phyloP scores from a whole-genome alignment of 2,888 invertebrate genomes.

The Andrena trimmerana region DNA sequence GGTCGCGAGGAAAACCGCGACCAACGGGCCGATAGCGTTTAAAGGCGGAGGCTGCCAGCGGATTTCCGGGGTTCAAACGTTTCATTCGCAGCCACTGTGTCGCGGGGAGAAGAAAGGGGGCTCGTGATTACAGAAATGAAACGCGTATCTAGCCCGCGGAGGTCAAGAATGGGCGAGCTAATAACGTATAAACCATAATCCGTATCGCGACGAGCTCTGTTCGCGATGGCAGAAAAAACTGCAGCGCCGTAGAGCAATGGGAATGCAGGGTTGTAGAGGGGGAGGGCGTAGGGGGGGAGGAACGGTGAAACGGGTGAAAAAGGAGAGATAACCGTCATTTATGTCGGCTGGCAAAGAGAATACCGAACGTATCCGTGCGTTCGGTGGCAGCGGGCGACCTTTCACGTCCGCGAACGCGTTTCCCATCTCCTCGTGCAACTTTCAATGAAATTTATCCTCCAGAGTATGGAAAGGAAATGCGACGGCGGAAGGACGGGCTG shows the following conservation, averaged over 20 bases:
- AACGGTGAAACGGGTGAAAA: not conserved
- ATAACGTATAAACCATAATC: slow-evolving; percentile 31
- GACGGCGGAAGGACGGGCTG: slow-evolving; percentile 23
- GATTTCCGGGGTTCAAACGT: not conserved
- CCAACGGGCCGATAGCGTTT: not conserved
- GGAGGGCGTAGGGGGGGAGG: too few relatives aligned
- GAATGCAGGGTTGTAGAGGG: slow-evolving; percentile 22
- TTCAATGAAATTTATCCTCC: slow-evolving; percentile 50
- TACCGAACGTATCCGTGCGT: slow-evolving; percentile 43
- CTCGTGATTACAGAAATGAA: slow-evolving; percentile 12
- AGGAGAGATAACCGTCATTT: slow-evolving; percentile 52
- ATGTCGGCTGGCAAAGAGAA: slow-evolving; percentile 52
- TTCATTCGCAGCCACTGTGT: slow-evolving; percentile 1
- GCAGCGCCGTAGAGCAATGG: slow-evolving; percentile 16
- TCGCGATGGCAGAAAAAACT: not conserved
- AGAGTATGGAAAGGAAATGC: slow-evolving; percentile 30
- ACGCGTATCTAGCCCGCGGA: not conserved
- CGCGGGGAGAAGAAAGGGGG: not conserved
- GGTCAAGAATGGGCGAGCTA: slow-evolving; percentile 7
- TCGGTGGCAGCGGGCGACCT: slow-evolving; percentile 10
- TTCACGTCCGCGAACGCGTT: slow-evolving; percentile 36
- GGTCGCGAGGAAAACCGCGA: not conserved
- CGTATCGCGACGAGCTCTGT: slow-evolving; percentile 19
- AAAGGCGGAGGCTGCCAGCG: not conserved
- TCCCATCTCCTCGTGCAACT: slow-evolving; percentile 36